phyloP scores from a whole-genome alignment of 2,797 vertebrate genomes.

The Trachops cirrhosus region DNA sequence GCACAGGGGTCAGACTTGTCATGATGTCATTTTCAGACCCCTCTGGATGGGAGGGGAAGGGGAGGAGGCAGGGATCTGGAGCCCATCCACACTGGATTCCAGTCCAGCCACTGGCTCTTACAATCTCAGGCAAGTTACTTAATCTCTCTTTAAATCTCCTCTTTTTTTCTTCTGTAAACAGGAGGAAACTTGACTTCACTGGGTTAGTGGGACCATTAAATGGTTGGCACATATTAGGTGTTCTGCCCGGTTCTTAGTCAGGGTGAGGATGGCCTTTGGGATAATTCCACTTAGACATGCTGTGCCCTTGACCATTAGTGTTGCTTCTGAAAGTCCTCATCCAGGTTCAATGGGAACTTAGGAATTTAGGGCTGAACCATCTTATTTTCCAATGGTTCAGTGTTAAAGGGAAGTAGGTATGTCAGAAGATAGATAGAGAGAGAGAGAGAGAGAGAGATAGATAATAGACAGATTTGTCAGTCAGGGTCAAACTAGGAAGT shows the following conservation, averaged over 20 bases:
- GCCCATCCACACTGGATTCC: background rate
- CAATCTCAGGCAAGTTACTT: background rate
- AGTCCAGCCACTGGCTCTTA: background rate
- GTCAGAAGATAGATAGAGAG: background rate
- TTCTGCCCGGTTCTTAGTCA: background rate
- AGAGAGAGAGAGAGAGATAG: background rate
- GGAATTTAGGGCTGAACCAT: background rate
- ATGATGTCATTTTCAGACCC: background rate
- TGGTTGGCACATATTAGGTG: background rate
- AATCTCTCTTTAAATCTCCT: background rate
- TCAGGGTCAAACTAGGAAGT: background rate
- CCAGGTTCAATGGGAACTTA: accelerated
- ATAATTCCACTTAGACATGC: background rate
- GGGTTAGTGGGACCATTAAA: too few relatives aligned
- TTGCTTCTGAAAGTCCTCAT: background rate
- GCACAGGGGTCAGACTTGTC: too few relatives aligned
- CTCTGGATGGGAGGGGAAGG: background rate
- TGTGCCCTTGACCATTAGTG: background rate
- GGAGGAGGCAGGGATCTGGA: background rate
- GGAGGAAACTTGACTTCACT: background rate
- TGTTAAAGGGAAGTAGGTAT: background rate
- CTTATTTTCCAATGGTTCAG: background rate
- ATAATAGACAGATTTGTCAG: background rate
- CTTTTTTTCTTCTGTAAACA: background rate
- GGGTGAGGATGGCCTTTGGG: background rate